Evolutionary conservation across 2,888 invertebrate genomes (phyloP).

Genomic region (Trichopoda pennipes): DNA sequence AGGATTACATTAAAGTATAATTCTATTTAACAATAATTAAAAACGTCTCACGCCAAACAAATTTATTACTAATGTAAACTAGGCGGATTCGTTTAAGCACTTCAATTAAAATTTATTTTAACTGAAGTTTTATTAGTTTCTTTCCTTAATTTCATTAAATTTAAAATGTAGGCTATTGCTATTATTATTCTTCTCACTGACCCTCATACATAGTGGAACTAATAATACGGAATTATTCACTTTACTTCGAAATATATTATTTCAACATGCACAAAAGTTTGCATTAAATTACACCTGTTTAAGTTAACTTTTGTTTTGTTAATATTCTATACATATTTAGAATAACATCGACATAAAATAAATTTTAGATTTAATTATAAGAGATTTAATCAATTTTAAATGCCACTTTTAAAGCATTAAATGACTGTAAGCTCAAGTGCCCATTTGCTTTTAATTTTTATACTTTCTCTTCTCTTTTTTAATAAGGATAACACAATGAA

Average conservation of each 20-base stretch:
- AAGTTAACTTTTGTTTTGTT: not conserved
- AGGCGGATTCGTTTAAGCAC: too few species aligned
- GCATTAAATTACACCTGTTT: not conserved
- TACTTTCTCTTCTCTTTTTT: not conserved
- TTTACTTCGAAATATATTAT: not conserved
- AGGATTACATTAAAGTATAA: too few species aligned
- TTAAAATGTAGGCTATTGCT: too few species aligned
- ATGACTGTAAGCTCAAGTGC: not conserved
- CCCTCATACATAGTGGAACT: too few species aligned
- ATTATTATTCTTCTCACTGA: too few species aligned
- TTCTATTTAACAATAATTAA: too few species aligned
- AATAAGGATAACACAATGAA: slow-evolving; percentile 16
- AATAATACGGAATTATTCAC: too few species aligned
- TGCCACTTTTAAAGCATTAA: slow-evolving; percentile 15
- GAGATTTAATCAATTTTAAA: slow-evolving; percentile 1
- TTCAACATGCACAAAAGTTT: slow-evolving; percentile 17
- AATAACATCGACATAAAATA: not conserved
- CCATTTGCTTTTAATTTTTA: not conserved
- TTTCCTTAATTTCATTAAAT: too few species aligned
- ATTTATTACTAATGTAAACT: too few species aligned
- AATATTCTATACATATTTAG: slow-evolving; percentile 8
- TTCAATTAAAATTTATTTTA: too few species aligned
- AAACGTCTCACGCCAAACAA: too few species aligned
- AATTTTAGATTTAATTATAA: not conserved
- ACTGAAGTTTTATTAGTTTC: too few species aligned